These are phyloP conservation scores for Gymnopithys bicolor DNA, from an alignment of 2,797 vertebrate species.

Conservation along the genomic window DNA sequence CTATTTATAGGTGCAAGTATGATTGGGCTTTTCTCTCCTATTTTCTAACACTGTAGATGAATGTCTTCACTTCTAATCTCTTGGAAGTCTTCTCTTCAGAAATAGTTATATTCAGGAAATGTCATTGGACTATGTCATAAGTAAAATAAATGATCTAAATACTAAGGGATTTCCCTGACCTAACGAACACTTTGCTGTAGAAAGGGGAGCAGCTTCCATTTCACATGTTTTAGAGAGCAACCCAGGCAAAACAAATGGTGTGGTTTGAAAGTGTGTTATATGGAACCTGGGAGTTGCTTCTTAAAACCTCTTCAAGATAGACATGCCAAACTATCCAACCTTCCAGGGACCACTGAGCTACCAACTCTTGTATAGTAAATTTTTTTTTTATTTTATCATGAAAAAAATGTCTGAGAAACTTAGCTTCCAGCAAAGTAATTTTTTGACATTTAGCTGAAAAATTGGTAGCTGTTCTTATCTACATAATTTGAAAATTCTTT, in stretches of 20 bases:
- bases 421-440: not conserved
- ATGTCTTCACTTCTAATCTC: not conserved
- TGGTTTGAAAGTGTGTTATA: not conserved
- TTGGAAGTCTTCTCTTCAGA: not conserved
- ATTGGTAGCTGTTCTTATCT: not conserved
- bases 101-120: not conserved
- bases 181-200: not conserved
- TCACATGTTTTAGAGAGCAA: not conserved
- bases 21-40: not conserved
- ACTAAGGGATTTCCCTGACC: not conserved
- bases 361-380: not conserved
- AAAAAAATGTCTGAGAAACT: not conserved
- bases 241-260: not conserved
- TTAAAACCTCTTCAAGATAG: not conserved
- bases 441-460: slow-evolving; percentile 22
- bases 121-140: not conserved
- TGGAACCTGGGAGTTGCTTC: not conserved
- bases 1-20: not conserved
- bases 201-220: not conserved
- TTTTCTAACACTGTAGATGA: not conserved
- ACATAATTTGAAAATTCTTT: not conserved
- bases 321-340: not conserved
- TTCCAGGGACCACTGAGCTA: not conserved
- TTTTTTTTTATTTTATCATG: not conserved
- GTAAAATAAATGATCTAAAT: not conserved